A percentile compares a stretch with the other conserved stretches of the same genome.
Evolutionary conservation across 2,113 vertebrate genomes (phyloP).

Genomic region (Plestiodon gilberti): DNA sequence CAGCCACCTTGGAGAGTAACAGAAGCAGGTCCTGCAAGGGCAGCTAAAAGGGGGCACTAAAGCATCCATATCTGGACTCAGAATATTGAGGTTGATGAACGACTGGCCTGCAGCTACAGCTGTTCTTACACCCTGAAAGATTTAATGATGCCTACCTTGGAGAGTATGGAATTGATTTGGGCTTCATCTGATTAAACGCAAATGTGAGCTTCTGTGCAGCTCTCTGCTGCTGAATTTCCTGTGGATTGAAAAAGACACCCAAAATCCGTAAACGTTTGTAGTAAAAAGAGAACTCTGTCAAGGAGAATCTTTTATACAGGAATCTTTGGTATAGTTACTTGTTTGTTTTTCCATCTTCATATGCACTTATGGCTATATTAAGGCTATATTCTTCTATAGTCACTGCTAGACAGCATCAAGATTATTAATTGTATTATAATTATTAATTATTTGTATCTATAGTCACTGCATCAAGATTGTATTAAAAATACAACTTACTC

Average conservation of each 20-base stretch:
- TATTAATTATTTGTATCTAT: no score
- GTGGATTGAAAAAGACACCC: conserved; percentile 6
- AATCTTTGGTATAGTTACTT: neutral
- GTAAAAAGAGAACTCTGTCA: neutral
- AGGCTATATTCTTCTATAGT: neutral
- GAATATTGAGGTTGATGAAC: neutral
- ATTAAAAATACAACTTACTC: conserved; percentile 79
- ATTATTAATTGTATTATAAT: no score
- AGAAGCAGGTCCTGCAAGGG: neutral
- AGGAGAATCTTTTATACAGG: no score
- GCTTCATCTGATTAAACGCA: conserved; percentile 97
- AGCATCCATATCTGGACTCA: neutral
- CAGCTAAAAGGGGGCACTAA: neutral
- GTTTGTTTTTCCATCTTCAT: neutral
- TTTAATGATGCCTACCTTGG: conserved; percentile 82
- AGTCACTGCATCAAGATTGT: neutral
- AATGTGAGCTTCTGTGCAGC: conserved; percentile 98
- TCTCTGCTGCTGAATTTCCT: conserved; percentile 99
- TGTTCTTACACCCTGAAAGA: neutral
- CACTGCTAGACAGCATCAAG: neutral
- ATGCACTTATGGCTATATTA: neutral
- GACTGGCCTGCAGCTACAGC: neutral
- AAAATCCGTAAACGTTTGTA: conserved; percentile 12
- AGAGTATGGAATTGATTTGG: conserved; percentile 96
- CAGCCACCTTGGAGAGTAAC: neutral